These are phyloP conservation scores for Choreutis nemorana DNA, from an alignment of 2,888 invertebrate genomes.

Conservation along the genomic window DNA sequence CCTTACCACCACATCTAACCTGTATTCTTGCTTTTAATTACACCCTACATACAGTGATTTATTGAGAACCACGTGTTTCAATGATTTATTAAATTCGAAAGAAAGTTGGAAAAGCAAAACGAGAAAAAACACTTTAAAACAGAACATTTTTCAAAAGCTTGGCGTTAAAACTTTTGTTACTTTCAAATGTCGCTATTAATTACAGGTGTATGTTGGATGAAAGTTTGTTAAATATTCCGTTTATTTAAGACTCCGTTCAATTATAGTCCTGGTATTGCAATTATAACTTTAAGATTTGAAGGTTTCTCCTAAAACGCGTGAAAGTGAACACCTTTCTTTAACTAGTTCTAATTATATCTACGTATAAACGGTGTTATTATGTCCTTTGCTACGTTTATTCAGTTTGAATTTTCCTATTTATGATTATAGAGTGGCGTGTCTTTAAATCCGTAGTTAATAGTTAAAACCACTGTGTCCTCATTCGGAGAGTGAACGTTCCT, in stretches of 20 bases:
- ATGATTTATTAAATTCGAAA: slow-evolving; percentile 39
- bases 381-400: slow-evolving; percentile 58
- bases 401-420: slow-evolving; percentile 36
- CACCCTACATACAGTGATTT: slow-evolving; percentile 44
- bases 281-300: slow-evolving; percentile 26
- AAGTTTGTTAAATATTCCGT: too few relatives aligned
- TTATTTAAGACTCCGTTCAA: too few relatives aligned
- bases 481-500: slow-evolving; percentile 30
- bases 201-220: too few relatives aligned
- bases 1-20: slow-evolving; percentile 44
- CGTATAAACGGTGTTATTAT: slow-evolving; percentile 48
- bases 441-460: slow-evolving; percentile 31
- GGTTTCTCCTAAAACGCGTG: slow-evolving; percentile 39
- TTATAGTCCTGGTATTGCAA: too few relatives aligned
- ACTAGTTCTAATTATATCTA: slow-evolving; percentile 49
- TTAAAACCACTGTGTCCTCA: slow-evolving; percentile 9
- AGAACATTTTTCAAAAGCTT: too few relatives aligned
- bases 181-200: too few relatives aligned
- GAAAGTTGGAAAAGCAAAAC: too few relatives aligned
- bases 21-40: slow-evolving; percentile 59
- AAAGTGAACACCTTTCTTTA: slow-evolving; percentile 51
- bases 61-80: slow-evolving; percentile 40
- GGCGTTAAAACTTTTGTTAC: too few relatives aligned
- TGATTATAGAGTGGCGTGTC: slow-evolving; percentile 44
- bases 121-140: too few relatives aligned